These are phyloP conservation scores for Schlechtendalia chinensis DNA, from an alignment of 1,140 invertebrate species.

Conservation along the genomic window DNA sequence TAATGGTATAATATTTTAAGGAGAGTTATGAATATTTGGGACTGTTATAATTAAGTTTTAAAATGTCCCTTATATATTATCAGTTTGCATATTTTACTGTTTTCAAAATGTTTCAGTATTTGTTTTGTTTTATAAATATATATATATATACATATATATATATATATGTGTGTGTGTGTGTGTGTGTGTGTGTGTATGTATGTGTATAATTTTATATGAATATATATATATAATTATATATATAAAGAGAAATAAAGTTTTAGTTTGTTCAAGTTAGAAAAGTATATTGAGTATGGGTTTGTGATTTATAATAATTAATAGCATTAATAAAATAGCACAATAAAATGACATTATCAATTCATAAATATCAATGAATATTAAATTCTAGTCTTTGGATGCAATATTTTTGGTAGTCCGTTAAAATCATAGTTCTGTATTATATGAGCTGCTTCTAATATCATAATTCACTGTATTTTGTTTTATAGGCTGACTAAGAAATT, in stretches of 20 bases:
- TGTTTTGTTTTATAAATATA: constrained; percentile 11
- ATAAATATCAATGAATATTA: not conserved
- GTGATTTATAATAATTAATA: constrained; percentile 34
- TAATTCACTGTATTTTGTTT: not conserved
- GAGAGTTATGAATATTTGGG: constrained; percentile 49
- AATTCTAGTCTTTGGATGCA: constrained; percentile 27
- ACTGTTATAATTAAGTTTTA: constrained; percentile 44
- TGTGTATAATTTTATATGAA: too few relatives aligned
- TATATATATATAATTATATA: too few relatives aligned
- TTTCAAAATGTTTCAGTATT: constrained; percentile 41
- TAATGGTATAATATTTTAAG: constrained; percentile 31
- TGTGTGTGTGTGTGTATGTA: too few relatives aligned
- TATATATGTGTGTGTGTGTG: too few relatives aligned
- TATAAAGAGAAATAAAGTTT: not conserved
- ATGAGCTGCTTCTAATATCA: not conserved
- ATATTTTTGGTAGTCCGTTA: not conserved
- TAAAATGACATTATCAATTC: constrained; percentile 29
- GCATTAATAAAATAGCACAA: not conserved
- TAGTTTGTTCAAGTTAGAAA: not conserved
- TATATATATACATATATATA: too few relatives aligned
- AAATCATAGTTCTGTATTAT: constrained; percentile 5
- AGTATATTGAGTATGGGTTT: not conserved
- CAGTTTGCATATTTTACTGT: constrained; percentile 20
- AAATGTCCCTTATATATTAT: constrained; percentile 36
- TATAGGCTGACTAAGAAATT: not conserved